Conservation (phyloP, 2,888 invertebrate species). For the Erpobdella octoculata region DNA sequence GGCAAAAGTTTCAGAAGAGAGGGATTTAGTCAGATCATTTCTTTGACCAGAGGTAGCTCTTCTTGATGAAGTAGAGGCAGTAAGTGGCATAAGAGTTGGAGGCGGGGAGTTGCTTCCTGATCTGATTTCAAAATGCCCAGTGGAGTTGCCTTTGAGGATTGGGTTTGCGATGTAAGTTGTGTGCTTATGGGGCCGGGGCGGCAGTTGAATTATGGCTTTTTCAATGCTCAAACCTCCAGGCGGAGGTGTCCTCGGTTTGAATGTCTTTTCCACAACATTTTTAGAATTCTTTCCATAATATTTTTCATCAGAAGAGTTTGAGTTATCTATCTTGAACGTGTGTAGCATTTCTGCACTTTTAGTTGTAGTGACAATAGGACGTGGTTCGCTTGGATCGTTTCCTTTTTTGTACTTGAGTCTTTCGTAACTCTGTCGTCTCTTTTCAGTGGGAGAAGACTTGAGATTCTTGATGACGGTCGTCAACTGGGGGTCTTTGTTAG, state of each 20-base stretch:
- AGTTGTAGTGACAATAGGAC: background rate
- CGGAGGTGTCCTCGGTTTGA: background rate
- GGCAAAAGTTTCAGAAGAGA: background rate
- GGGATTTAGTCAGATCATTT: background rate
- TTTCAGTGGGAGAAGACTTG: background rate
- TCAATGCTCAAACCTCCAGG: background rate
- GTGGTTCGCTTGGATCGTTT: background rate
- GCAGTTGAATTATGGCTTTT: background rate
- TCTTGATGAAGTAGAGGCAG: background rate
- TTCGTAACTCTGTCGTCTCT: constrained; percentile 10
- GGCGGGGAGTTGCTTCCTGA: background rate
- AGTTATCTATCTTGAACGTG: too few relatives aligned
- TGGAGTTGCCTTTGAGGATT: background rate
- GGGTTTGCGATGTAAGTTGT: background rate
- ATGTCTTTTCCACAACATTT: too few relatives aligned
- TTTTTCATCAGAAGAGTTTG: background rate
- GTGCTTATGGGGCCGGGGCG: background rate
- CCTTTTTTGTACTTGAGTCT: background rate
- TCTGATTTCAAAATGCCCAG: background rate
- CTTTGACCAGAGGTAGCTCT: background rate
- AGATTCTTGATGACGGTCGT: background rate
- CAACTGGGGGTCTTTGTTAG: background rate
- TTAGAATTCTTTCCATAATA: too few relatives aligned
- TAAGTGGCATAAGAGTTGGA: background rate
- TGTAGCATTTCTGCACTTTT: too few relatives aligned